Conservation (phyloP, 2,888 invertebrate genomes). For the Papilio demoleus region DNA sequence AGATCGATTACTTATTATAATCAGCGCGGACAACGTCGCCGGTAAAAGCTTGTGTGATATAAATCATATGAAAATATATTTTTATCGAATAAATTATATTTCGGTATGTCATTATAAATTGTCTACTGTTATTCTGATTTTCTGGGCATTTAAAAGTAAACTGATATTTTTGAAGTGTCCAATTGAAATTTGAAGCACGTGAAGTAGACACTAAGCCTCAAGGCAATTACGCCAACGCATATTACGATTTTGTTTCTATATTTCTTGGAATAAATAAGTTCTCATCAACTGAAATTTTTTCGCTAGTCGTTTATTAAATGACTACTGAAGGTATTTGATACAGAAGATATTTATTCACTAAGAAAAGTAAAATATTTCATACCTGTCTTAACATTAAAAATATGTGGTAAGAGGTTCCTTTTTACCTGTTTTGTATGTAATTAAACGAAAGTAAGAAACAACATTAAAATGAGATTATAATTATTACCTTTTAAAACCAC, state of each 20-base stretch:
- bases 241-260: neutral
- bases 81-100: too few relatives aligned
- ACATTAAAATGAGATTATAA: neutral
- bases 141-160: constrained; percentile 66
- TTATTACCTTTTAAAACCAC: neutral
- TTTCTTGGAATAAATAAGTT: neutral
- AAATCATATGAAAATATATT: too few relatives aligned
- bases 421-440: neutral
- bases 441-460: neutral
- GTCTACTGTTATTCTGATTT: constrained; percentile 65
- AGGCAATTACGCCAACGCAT: neutral
- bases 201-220: constrained; percentile 13
- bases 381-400: too few relatives aligned
- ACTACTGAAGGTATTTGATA: neutral
- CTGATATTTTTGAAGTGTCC: constrained; percentile 60
- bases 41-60: too few relatives aligned
- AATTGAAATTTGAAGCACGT: constrained; percentile 48
- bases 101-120: neutral
- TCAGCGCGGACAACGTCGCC: too few relatives aligned
- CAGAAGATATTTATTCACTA: too few relatives aligned
- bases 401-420: neutral
- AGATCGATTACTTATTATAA: too few relatives aligned
- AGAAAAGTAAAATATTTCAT: too few relatives aligned
- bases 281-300: too few relatives aligned
- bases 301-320: too few relatives aligned